A percentile compares a stretch with the other conserved stretches of the same genome.
phyloP scores from a whole-genome alignment of 2,113 vertebrate species.

The Dipodomys stephensi region DNA sequence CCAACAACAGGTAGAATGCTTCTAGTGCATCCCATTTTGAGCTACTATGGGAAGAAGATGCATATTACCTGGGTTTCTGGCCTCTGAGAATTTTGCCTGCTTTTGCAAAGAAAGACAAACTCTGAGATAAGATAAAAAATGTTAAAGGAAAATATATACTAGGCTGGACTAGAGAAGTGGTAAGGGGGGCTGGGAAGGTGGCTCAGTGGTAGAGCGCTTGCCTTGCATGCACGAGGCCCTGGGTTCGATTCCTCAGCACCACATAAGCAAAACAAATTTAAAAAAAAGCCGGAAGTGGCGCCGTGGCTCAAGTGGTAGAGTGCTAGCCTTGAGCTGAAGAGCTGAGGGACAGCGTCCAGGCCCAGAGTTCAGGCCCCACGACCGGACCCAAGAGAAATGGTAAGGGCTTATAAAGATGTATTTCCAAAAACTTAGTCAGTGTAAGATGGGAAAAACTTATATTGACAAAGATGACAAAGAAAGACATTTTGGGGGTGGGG shows the following conservation, averaged over 20 bases:
- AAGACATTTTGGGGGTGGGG: neutral
- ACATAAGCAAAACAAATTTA: too few species aligned
- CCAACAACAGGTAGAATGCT: neutral
- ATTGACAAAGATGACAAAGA: neutral
- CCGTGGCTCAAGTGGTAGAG: too few species aligned
- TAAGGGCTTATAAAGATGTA: neutral
- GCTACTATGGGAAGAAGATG: neutral
- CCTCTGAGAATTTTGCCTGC: neutral
- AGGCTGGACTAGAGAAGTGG: neutral
- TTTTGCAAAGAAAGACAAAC: slow-evolving; percentile 2
- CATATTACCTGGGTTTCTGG: neutral
- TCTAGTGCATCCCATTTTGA: neutral
- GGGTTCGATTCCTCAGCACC: too few species aligned
- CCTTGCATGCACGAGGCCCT: too few species aligned
- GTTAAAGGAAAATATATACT: neutral
- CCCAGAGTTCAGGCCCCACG: too few species aligned
- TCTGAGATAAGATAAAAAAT: neutral
- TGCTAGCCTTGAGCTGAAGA: too few species aligned
- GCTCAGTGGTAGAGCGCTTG: too few species aligned
- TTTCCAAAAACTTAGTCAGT: neutral
- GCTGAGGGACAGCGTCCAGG: too few species aligned
- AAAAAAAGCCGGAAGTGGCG: too few species aligned
- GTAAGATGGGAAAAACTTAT: slow-evolving; percentile 8
- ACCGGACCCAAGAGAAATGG: neutral
- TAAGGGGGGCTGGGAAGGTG: neutral